Conservation (phyloP, 1,140 invertebrate species). For the Oncopeltus fasciatus region DNA sequence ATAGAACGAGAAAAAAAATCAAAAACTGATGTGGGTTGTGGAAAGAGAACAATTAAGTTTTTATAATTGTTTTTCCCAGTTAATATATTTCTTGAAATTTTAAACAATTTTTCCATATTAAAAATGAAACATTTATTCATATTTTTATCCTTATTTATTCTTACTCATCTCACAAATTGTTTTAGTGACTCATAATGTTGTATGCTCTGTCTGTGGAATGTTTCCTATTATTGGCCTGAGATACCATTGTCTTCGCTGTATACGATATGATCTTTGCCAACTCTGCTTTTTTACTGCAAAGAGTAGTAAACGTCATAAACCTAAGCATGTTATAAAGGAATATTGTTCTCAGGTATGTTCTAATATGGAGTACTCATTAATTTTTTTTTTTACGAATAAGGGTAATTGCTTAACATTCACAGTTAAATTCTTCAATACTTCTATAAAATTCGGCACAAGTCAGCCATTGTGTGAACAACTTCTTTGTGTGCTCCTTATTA, state of each 20-base stretch:
- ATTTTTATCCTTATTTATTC: background rate
- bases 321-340: slow-evolving; percentile 61
- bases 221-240: slow-evolving; percentile 38
- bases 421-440: background rate
- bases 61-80: background rate
- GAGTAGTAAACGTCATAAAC: slow-evolving; percentile 52
- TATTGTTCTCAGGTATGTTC: slow-evolving; percentile 37
- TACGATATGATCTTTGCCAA: slow-evolving; percentile 66
- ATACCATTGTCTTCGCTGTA: slow-evolving; percentile 60
- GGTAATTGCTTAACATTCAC: background rate
- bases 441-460: too few relatives aligned
- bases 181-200: slow-evolving; percentile 38
- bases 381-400: too few relatives aligned
- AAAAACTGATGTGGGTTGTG: too few relatives aligned
- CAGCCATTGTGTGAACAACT: too few relatives aligned
- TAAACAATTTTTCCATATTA: slow-evolving; percentile 16
- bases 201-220: slow-evolving; percentile 40
- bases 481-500: too few relatives aligned
- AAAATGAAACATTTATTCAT: slow-evolving; percentile 22
- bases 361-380: slow-evolving; percentile 17
- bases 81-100: slow-evolving; percentile 13
- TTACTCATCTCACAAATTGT: slow-evolving; percentile 10
- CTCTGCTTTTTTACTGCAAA: slow-evolving; percentile 63
- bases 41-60: too few relatives aligned
- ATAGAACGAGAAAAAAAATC: too few relatives aligned